Evolutionary conservation across 64 coral and sea anemone genomes (phyloP).

Genomic region (Montipora efflorescens): DNA sequence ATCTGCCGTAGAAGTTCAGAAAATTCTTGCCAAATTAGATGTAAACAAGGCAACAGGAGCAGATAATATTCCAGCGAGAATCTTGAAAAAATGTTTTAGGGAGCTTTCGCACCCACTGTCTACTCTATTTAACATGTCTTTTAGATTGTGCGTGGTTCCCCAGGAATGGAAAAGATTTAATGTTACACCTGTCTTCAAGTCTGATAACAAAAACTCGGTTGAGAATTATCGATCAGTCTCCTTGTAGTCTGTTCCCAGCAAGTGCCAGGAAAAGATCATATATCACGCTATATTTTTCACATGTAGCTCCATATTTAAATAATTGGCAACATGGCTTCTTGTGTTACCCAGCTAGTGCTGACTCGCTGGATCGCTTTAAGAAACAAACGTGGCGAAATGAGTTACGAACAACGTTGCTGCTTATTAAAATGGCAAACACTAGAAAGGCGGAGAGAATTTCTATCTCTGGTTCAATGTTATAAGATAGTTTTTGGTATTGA

Average conservation of each 20-base stretch:
- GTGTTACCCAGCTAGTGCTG: slow-evolving; percentile 13
- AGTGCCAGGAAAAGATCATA: slow-evolving; percentile 28
- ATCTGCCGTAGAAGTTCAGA: not conserved
- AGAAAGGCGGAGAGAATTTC: too few relatives aligned
- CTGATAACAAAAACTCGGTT: slow-evolving; percentile 23
- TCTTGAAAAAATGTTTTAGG: slow-evolving; percentile 1
- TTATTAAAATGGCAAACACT: too few relatives aligned
- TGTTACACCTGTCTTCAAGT: slow-evolving; percentile 21
- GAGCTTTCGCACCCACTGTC: slow-evolving; percentile 26
- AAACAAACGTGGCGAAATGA: too few relatives aligned
- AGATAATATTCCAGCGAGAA: not conserved
- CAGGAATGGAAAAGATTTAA: slow-evolving; percentile 17
- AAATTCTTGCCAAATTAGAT: not conserved
- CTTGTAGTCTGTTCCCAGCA: slow-evolving; percentile 18
- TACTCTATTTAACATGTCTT: slow-evolving; percentile 37
- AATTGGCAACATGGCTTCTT: not conserved
- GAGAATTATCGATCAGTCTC: slow-evolving; percentile 29
- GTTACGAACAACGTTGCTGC: too few relatives aligned
- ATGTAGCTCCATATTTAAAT: slow-evolving; percentile 14
- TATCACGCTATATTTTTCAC: not conserved
- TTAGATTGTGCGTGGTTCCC: slow-evolving; percentile 26
- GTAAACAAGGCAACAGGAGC: not conserved
- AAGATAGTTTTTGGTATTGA: too few relatives aligned
- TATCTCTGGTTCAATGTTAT: too few relatives aligned
- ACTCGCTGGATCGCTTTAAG: not conserved